Base-by-base conservation (phyloP, 2,113 vertebrate genomes). In the Nannospalax galili region DNA sequence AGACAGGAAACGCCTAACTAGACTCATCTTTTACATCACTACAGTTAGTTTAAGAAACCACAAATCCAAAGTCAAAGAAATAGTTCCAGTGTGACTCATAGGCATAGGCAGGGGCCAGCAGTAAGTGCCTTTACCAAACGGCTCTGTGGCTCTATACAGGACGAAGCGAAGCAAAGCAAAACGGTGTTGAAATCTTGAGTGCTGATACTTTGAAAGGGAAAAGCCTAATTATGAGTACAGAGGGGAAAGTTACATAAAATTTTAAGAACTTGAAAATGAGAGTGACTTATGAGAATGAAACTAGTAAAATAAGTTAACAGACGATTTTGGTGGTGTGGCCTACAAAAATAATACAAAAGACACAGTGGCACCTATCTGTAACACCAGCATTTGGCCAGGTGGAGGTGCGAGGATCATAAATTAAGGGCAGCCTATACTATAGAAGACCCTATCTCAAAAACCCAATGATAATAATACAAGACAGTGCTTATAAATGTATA, bases 11-110 rank as follows among this genome's bases (percentile, higher is more conserved):
- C 48, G 58, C 96, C 90, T 78, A 94, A 62, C 3, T 62, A 97
- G 87, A 97, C 56, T 97, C 96, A 97, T 75, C 89, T 92, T 94
- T 92, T 93, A 90, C 91, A 81, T 93, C 93, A 96, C 24, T 93
- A 75, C 89, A 93, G 95, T 86, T 89, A 79, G 64, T 65, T 94
- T 65, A 95, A 95, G 82, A 96, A 98, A 94, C 93, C 97, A 95
- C 96, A 95, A 93, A 91, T 73, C 48, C 75, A 56, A 94, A 95
- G 85, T 88, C 73, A 97, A 92, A 94, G 82, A 93, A 93, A 96
- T 88, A 94, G 58, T 91, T 93, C 91, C 32, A 60, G 82, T 81
- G 74, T 96, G 97, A 97, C 86, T 97, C 97, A 95, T 11, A 64
- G 60, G 28, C 74, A 74, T 73, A 94, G 86, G 40, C 70, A 94